A percentile compares a stretch with the other conserved stretches of the same genome.
Conservation (phyloP, 2,797 vertebrate species). For the Numenius phaeopus region DNA sequence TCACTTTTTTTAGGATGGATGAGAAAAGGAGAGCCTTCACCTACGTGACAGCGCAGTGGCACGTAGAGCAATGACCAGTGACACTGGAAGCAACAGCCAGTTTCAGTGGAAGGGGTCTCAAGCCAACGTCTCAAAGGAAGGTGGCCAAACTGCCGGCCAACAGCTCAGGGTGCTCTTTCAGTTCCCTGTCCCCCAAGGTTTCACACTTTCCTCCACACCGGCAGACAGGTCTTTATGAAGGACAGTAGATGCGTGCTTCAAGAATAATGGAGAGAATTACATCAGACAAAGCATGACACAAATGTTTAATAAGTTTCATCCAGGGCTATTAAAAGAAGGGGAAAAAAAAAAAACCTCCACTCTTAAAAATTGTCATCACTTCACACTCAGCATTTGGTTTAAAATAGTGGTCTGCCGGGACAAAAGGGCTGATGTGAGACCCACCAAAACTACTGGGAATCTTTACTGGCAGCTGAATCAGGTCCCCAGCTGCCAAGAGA, state of each 20-base stretch:
- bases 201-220: background rate
- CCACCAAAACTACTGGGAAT: background rate
- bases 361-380: background rate
- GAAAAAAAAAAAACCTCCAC: background rate
- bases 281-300: background rate
- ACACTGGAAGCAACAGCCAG: background rate
- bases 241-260: background rate
- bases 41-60: rapidly evolving
- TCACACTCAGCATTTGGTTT: background rate
- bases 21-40: background rate
- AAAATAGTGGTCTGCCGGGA: background rate
- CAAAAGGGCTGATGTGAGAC: background rate
- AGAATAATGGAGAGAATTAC: background rate
- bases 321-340: background rate
- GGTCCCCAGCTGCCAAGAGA: background rate
- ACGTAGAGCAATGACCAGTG: background rate
- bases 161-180: background rate
- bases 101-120: background rate
- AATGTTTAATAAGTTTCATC: background rate
- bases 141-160: background rate
- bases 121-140: background rate
- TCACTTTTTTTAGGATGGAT: background rate
- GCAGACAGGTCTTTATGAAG: background rate
- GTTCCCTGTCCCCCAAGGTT: background rate
- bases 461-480: background rate